phyloP scores from a whole-genome alignment of 2,888 invertebrate species.

The Ophioninae sp. region DNA sequence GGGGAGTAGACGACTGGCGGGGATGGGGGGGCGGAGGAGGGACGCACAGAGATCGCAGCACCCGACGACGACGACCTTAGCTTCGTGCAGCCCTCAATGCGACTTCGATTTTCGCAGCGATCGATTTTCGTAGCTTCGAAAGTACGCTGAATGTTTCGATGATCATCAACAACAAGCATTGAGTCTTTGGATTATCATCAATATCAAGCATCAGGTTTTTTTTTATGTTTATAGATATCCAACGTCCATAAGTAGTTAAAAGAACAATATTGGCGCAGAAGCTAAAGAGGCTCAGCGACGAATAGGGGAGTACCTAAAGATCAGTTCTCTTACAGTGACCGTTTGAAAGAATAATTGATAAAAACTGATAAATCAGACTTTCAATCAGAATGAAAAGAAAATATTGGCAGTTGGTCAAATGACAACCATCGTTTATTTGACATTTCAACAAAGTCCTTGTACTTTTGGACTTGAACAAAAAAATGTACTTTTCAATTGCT shows the following conservation, averaged over 20 bases:
- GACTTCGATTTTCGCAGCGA: no score
- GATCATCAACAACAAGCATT: no score
- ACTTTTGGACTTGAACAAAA: not conserved
- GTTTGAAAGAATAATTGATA: not conserved
- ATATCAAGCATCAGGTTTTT: no score
- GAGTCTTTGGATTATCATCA: no score
- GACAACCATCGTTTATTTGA: not conserved
- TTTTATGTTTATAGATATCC: no score
- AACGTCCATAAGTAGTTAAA: no score
- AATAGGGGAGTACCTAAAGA: not conserved
- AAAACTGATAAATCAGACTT: no score
- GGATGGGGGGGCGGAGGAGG: not conserved
- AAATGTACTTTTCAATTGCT: not conserved
- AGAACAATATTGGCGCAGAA: no score
- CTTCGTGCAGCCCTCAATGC: no score
- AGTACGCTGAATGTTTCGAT: no score
- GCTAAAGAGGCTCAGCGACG: not conserved
- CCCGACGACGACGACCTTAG: not conserved
- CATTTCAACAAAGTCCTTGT: not conserved
- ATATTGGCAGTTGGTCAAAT: conserved; percentile 3
- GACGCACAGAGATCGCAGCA: not conserved
- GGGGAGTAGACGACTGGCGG: not conserved
- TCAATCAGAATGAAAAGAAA: not conserved
- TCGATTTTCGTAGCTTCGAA: no score
- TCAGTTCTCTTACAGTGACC: not conserved